Percentiles rank a stretch among this genome's conserved stretches.
These are phyloP conservation scores for Anolis apletophallus DNA, from an alignment of 2,797 vertebrate species.

Conservation along the genomic window DNA sequence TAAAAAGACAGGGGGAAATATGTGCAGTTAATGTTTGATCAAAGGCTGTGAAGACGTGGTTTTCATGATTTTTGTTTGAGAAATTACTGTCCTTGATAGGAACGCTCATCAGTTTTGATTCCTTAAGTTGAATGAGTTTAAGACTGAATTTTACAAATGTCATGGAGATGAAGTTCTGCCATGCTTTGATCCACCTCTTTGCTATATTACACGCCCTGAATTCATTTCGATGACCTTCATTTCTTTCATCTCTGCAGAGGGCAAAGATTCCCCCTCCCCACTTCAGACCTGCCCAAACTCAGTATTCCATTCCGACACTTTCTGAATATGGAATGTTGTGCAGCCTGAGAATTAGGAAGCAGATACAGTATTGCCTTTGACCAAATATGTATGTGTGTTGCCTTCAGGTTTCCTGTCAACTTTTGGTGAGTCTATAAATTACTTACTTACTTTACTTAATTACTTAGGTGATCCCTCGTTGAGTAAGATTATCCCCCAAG, in stretches of 20 bases:
- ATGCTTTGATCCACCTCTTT: constrained; percentile 55
- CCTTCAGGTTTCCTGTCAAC: too few relatives aligned
- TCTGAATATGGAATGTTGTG: constrained; percentile 27
- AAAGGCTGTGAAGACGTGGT: constrained; percentile 35
- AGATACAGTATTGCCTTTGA: not conserved
- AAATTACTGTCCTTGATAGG: constrained; percentile 40
- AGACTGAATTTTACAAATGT: constrained; percentile 49
- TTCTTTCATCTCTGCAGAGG: constrained; percentile 47
- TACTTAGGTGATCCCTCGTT: too few relatives aligned
- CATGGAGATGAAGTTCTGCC: constrained; percentile 41
- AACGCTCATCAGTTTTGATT: constrained; percentile 47
- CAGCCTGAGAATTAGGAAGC: not conserved
- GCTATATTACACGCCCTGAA: constrained; percentile 45
- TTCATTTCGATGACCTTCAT: constrained; percentile 55
- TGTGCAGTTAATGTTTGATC: constrained; percentile 51
- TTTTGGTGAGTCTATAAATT: too few relatives aligned
- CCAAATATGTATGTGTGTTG: not conserved
- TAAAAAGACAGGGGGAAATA: constrained; percentile 15
- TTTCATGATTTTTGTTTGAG: constrained; percentile 25
- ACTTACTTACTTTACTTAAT: too few relatives aligned
- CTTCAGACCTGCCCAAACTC: not conserved
- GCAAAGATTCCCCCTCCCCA: constrained; percentile 19
- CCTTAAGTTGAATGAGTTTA: constrained; percentile 28
- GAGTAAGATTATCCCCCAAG: too few relatives aligned
- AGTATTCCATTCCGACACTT: constrained; percentile 11